Evolutionary conservation across 2,113 vertebrate genomes (phyloP), one percentile per base, ranked within the genome.

Genomic region (Sapajus apella): DNA sequence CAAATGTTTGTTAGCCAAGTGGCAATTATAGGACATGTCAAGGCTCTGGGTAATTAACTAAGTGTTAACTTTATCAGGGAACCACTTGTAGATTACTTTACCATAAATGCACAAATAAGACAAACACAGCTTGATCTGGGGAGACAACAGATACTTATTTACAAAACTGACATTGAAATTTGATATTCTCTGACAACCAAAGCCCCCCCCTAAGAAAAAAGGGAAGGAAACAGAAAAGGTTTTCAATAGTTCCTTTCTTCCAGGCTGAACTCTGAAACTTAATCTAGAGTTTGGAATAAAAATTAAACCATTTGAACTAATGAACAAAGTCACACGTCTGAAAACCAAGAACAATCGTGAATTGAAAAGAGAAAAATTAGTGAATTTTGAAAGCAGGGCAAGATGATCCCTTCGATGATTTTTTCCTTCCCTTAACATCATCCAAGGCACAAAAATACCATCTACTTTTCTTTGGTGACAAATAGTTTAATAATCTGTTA

Each of bases 21-120:
- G 96, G 97, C 98, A 98, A 98, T 98, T 98, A 98, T 72, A 98
- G 97, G 94, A 68, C 94, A 96, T 97, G 97, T 98, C 95, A 98
- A 98, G 96, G 95, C 95, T 96, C 96, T 96, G 97, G 98, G 97
- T 98, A 98, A 99, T 98, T 98, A 98, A 98, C 98, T 97, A 95
- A 97, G 98, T 97, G 98, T 98, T 99, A 98, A 98, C 98, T 97
- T 98, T 98, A 98, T 97, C 98, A 98, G 96, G 90, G 89, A 98
- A 98, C 79, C 92, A 96, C 97, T 98, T 98, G 94, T 97, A 97
- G 96, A 98, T 97, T 92, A 96, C 96, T 95, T 96, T 95, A 96
- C 96, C 90, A 95, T 95, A 98, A 98, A 98, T 85, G 96, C 80
- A 97, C 83, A 97, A 96, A 96, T 58, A 87, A 96, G 94, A 70